A percentile compares a stretch with the other conserved stretches of the same genome.
These are phyloP conservation scores for Drosophila infuscata DNA, from an alignment of 2,888 invertebrate genomes.

Conservation along the genomic window DNA sequence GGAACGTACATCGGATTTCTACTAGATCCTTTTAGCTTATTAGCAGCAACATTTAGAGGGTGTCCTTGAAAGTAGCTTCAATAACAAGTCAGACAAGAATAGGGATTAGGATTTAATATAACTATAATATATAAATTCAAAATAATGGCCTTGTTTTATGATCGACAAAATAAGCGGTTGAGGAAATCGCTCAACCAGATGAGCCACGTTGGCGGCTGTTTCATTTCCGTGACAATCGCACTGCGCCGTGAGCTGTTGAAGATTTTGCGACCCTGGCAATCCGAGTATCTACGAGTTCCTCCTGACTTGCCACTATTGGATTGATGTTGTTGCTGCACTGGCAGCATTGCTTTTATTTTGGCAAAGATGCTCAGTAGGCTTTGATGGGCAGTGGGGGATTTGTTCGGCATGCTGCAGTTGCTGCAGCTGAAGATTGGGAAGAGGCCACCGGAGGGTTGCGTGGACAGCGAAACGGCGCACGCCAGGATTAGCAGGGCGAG, in stretches of 20 bases:
- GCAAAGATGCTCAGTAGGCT: neutral
- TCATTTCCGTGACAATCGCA: conserved; percentile 78
- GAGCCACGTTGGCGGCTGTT: conserved; percentile 74
- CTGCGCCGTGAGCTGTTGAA: conserved; percentile 66
- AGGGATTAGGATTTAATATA: too few species aligned
- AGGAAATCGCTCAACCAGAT: conserved; percentile 59
- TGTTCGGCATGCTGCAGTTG: neutral
- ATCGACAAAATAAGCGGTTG: neutral
- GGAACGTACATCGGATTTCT: too few species aligned
- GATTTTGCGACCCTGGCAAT: conserved; percentile 68
- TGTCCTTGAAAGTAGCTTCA: neutral
- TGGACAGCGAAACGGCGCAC: conserved; percentile 51
- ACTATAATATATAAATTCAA: too few species aligned
- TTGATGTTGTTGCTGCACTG: neutral
- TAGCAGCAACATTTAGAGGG: neutral
- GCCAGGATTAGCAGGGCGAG: conserved; percentile 49
- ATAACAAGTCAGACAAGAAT: neutral
- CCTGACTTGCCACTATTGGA: neutral
- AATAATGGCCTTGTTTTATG: neutral
- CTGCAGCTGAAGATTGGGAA: neutral
- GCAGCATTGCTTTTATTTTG: neutral
- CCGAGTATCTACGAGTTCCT: conserved; percentile 37
- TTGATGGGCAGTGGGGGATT: neutral
- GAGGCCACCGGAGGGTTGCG: neutral
- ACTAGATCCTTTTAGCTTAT: too few species aligned